Conservation (phyloP, 2,113 vertebrate genomes). For the Gallinago media region DNA sequence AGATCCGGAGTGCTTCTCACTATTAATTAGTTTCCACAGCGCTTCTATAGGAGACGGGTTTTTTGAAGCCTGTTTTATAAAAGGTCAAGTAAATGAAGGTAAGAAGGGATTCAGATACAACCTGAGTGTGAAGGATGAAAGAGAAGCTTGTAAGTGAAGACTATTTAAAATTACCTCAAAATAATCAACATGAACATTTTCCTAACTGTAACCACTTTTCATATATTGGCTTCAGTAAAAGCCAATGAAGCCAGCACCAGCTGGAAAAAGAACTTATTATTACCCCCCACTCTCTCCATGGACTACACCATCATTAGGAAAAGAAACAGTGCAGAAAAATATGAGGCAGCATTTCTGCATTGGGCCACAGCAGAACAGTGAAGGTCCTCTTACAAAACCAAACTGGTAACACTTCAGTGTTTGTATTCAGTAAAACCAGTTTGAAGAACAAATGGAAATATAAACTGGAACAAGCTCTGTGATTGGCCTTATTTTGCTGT, state of each 20-base stretch:
- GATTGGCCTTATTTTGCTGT: constrained; percentile 34
- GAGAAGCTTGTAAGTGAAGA: neutral
- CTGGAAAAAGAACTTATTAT: neutral
- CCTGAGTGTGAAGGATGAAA: neutral
- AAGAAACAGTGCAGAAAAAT: neutral
- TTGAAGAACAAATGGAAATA: neutral
- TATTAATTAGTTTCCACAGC: neutral
- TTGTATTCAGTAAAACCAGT: neutral
- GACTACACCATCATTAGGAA: neutral
- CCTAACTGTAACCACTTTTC: neutral
- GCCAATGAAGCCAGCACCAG: neutral
- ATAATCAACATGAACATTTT: neutral
- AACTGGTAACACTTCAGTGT: neutral
- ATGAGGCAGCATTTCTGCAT: neutral
- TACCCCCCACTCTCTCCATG: neutral
- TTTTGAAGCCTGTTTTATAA: neutral
- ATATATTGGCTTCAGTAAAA: neutral
- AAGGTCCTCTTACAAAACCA: neutral
- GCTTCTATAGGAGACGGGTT: neutral
- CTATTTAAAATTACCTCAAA: neutral
- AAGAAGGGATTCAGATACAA: neutral
- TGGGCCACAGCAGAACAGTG: neutral
- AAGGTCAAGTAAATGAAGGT: neutral
- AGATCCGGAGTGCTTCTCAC: neutral
- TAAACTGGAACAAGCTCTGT: neutral